These are phyloP conservation scores for Drosophila fungiperda DNA, from an alignment of 2,888 invertebrate genomes.

Conservation along the genomic window DNA sequence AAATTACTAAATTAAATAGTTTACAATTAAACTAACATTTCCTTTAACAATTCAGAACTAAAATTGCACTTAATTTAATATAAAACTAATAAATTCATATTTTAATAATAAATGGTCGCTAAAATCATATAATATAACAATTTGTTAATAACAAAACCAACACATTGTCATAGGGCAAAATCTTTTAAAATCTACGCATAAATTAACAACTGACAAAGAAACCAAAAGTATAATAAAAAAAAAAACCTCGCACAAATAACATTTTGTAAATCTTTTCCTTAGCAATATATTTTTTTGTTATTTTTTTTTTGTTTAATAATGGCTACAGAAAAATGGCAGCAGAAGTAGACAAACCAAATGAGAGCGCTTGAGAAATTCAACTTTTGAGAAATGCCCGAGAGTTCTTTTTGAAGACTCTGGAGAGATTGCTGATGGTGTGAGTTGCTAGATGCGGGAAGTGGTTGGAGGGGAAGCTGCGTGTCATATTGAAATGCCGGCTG, in stretches of 20 bases:
- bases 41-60: background rate
- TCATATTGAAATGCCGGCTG: slow-evolving; percentile 54
- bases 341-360: background rate
- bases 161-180: slow-evolving; percentile 8
- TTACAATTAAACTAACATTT: background rate
- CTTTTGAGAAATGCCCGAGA: slow-evolving; percentile 27
- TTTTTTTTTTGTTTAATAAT: slow-evolving; percentile 33
- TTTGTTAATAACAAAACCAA: background rate
- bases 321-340: slow-evolving; percentile 16
- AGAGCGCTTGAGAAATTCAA: slow-evolving; percentile 21
- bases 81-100: background rate
- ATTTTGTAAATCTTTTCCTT: slow-evolving; percentile 32
- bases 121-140: background rate
- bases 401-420: background rate
- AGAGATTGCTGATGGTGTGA: slow-evolving; percentile 1
- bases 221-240: slow-evolving; percentile 14
- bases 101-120: background rate
- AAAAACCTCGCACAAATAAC: slow-evolving; percentile 44
- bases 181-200: slow-evolving; percentile 34
- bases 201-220: slow-evolving; percentile 27
- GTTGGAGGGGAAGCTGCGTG: slow-evolving; percentile 29
- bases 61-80: background rate
- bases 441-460: background rate
- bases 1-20: background rate
- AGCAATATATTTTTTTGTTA: slow-evolving; percentile 30